Base-by-base conservation (phyloP, 2,888 invertebrate species). In the Rhabditophanes sp. region DNA sequence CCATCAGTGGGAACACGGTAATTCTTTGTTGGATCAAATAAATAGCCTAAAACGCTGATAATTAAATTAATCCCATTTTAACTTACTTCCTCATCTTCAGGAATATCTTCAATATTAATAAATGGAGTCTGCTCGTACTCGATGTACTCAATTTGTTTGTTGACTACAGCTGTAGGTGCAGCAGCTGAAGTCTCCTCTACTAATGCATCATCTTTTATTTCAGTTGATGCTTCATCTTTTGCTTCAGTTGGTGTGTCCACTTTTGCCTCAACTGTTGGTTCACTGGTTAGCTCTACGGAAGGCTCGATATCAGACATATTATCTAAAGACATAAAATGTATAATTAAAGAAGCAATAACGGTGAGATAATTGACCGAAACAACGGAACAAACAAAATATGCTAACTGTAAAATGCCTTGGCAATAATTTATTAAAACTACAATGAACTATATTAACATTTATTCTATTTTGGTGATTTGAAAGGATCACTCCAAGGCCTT, bases 401-500 rank as follows among this genome's bases (percentile, higher is more conserved):
- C 25, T 25, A 20, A 39, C 26, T 21, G 18, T 28, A 8, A 15
- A 15, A 27, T 11, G 17, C 3, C 2, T 11, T 39, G n/a, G 9
- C 22, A 30, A 19, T 15, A 12, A 19, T 20, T 22, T 26, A 22
- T 8, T 17, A 3, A 30, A 30, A 30, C 30, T 20, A 30, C 16
- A 15, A 30, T 12, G 9, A n/a, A 35, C 40, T 19, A 19, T 9
- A 5, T 12, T 19, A 17, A 41, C 9, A 14, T 15, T 14, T 30
- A 20, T 37, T 41, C 23, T 34, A 42, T 43, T 27, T 39, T 37
- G 37, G 50, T 49, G 41, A 39, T 4, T 46, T 50, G 36, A 56
- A 56, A 4, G 56, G 56, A 42, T 56, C 56, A 9, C 37, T 37
- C 56, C 56, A 56, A 8, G 45, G 47, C 16, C 46, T 44, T 23